A percentile compares a stretch with the other conserved stretches of the same genome.
Conservation (phyloP, 30 jellyfish, hydroid and myxozoan genomes). For the Turritopsis rubra region DNA sequence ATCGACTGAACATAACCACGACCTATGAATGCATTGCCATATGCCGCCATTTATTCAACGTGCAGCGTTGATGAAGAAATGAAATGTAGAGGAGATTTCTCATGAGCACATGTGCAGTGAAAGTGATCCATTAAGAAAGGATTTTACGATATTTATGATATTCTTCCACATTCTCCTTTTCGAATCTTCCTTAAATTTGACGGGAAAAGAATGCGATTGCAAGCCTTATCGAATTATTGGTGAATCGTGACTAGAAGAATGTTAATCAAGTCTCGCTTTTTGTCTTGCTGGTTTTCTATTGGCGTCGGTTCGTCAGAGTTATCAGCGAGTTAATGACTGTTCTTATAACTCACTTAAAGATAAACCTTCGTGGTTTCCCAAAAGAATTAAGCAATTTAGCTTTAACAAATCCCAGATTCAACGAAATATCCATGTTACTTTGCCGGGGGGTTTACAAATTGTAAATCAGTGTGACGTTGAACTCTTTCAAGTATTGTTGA, state of each 20-base stretch:
- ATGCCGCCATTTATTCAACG: no score
- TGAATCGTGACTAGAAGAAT: background rate
- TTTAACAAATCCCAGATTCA: background rate
- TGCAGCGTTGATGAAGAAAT: no score
- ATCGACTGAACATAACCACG: no score
- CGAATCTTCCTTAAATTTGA: background rate
- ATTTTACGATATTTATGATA: no score
- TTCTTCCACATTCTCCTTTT: background rate
- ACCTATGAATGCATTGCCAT: no score
- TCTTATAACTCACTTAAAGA: background rate
- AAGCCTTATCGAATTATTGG: background rate
- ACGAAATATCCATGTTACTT: background rate
- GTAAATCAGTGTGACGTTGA: background rate
- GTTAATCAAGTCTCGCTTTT: background rate
- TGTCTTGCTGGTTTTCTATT: background rate
- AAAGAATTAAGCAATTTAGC: background rate
- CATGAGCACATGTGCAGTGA: no score
- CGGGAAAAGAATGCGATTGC: background rate
- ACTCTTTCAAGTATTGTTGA: background rate
- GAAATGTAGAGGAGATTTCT: no score
- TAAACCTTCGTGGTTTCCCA: background rate
- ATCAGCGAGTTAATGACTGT: background rate
- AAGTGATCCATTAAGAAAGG: no score
- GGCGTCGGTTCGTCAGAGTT: background rate
- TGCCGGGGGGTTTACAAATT: background rate